A percentile compares a stretch with the other conserved stretches of the same genome.
Conservation (phyloP, 2,113 vertebrate genomes). For the Xiphorhynchus elegans region DNA sequence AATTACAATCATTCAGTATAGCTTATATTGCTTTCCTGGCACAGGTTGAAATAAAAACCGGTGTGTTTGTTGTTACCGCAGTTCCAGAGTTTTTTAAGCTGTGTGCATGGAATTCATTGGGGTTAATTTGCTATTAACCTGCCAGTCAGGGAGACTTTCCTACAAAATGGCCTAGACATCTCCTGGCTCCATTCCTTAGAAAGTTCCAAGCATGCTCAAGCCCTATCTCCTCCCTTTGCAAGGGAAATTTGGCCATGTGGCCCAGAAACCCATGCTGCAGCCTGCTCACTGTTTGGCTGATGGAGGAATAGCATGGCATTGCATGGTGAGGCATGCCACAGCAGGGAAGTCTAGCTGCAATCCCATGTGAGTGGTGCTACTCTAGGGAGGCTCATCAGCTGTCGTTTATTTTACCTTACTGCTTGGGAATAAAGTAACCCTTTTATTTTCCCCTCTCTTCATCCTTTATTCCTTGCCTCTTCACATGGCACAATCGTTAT, state of each 20-base stretch:
- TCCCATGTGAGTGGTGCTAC: neutral
- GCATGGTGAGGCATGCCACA: rapidly evolving
- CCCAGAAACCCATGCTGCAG: neutral
- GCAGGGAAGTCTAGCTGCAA: neutral
- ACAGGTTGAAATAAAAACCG: neutral
- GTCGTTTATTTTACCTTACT: neutral
- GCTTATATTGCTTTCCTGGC: neutral
- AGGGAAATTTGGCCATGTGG: rapidly evolving
- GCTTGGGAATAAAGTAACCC: neutral
- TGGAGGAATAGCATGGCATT: rapidly evolving
- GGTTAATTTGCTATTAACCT: neutral
- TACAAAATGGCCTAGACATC: neutral
- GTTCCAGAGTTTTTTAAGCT: neutral
- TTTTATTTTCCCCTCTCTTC: neutral
- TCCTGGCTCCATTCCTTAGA: neutral
- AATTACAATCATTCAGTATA: neutral
- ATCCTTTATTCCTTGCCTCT: neutral
- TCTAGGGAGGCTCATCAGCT: neutral
- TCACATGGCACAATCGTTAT: neutral
- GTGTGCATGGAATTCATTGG: neutral
- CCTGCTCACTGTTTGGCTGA: neutral
- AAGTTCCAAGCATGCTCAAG: neutral
- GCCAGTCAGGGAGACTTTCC: neutral
- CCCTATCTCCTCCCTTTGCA: neutral
- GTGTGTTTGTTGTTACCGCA: neutral